Conservation (phyloP, 2,113 vertebrate species). For the Sitta europaea region DNA sequence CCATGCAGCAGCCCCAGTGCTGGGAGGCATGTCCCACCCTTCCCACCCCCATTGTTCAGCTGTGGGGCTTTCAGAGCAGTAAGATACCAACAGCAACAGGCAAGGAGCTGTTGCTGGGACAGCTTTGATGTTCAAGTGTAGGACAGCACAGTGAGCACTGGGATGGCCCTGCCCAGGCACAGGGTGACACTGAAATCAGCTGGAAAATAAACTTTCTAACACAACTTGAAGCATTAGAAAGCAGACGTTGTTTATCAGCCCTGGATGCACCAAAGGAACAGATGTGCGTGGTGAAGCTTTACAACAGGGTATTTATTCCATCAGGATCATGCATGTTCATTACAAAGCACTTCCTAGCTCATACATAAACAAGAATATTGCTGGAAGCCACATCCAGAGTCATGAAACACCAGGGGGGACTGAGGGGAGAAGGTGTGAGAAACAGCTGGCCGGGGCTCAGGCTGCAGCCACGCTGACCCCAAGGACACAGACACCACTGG, state of each 20-base stretch:
- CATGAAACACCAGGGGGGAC: fast-evolving
- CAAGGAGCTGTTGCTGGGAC: not conserved
- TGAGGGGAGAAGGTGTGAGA: not conserved
- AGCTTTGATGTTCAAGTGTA: not conserved
- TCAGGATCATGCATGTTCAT: not conserved
- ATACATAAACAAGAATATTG: not conserved
- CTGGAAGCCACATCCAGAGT: not conserved
- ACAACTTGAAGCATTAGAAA: not conserved
- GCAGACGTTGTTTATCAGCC: not conserved
- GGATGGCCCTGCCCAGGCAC: fast-evolving
- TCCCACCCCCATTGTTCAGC: fast-evolving
- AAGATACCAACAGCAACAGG: fast-evolving
- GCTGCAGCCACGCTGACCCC: fast-evolving
- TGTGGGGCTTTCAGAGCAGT: not conserved
- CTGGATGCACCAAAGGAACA: not conserved
- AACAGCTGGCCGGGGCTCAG: not conserved
- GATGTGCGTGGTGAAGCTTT: too few relatives aligned
- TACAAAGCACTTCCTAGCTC: too few relatives aligned
- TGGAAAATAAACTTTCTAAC: not conserved
- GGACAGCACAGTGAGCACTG: fast-evolving
- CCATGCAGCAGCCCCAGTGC: fast-evolving
- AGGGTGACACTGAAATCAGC: not conserved
- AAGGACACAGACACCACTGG: fast-evolving
- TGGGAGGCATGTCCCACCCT: fast-evolving
- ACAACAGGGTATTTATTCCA: not conserved